Percentiles rank a stretch among this genome's conserved stretches.
These are phyloP conservation scores for Endomychus coccineus DNA, from an alignment of 2,888 invertebrate species.

Conservation along the genomic window DNA sequence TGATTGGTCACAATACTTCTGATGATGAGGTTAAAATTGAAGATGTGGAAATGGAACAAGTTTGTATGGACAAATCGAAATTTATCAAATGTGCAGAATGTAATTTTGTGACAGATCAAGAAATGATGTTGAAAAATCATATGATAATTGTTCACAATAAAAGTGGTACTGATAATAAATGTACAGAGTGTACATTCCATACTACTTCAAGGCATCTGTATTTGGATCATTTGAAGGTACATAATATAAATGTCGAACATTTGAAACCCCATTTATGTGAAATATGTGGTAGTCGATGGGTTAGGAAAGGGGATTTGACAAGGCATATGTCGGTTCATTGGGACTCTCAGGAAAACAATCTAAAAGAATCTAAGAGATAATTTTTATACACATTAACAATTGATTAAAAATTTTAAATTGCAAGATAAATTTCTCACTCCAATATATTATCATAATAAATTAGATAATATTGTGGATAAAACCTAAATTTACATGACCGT, in stretches of 20 bases:
- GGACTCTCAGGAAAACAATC: no score
- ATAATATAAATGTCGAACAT: slow-evolving; percentile 10
- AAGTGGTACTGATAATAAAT: slow-evolving; percentile 11
- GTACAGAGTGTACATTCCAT: slow-evolving; percentile 13
- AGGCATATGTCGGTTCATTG: slow-evolving; percentile 12
- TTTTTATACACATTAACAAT: no score
- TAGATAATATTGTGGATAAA: no score
- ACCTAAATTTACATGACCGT: no score
- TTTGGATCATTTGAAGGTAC: slow-evolving; percentile 13
- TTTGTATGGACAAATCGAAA: no score
- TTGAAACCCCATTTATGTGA: slow-evolving; percentile 13
- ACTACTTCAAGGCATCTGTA: slow-evolving; percentile 10
- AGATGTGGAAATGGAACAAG: no score
- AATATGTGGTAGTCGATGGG: slow-evolving; percentile 12
- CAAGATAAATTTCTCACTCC: no score
- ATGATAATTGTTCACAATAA: slow-evolving; percentile 10
- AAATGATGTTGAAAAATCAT: slow-evolving; percentile 9
- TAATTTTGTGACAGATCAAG: slow-evolving; percentile 3
- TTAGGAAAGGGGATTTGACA: slow-evolving; percentile 12
- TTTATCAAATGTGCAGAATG: slow-evolving; percentile 11
- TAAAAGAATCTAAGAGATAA: no score
- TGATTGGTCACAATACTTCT: no score
- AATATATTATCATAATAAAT: no score
- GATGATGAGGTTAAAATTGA: no score
- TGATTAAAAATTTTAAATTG: no score